phyloP scores from a whole-genome alignment of 2,797 vertebrate genomes.

The Rachycentron canadum region DNA sequence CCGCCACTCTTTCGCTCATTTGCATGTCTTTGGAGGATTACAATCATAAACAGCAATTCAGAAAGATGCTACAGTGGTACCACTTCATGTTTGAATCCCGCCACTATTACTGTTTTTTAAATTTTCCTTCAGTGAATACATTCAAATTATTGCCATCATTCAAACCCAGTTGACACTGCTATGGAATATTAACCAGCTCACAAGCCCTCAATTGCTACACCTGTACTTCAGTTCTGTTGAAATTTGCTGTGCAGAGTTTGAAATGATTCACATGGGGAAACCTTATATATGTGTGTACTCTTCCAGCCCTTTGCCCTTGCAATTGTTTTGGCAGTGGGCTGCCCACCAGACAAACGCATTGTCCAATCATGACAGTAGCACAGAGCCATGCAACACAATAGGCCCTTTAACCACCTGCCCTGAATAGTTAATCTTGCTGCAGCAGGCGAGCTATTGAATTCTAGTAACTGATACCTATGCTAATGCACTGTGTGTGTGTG shows the following conservation, averaged over 20 bases:
- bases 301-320: slow-evolving; percentile 78
- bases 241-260: slow-evolving; percentile 57
- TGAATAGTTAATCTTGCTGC: slow-evolving; percentile 87
- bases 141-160: slow-evolving; percentile 34
- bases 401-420: slow-evolving; percentile 86
- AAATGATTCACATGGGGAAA: slow-evolving; percentile 72
- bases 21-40: slow-evolving; percentile 77
- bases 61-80: slow-evolving; percentile 56
- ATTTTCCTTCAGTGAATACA: slow-evolving; percentile 32
- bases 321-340: slow-evolving; percentile 77
- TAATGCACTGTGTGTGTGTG: slow-evolving; percentile 68
- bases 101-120: slow-evolving; percentile 27
- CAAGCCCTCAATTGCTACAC: slow-evolving; percentile 15
- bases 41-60: slow-evolving; percentile 75
- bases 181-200: slow-evolving; percentile 51
- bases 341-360: slow-evolving; percentile 80
- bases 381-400: slow-evolving; percentile 84
- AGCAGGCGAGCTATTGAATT: slow-evolving; percentile 87
- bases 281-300: slow-evolving; percentile 78
- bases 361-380: slow-evolving; percentile 80
- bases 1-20: slow-evolving; percentile 65
- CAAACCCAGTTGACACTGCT: slow-evolving; percentile 17
- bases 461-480: slow-evolving; percentile 84
- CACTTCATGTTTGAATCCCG: slow-evolving; percentile 46
- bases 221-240: slow-evolving; percentile 54